Conservation (phyloP, 1,140 invertebrate genomes). For the Anadara kagoshimensis region DNA sequence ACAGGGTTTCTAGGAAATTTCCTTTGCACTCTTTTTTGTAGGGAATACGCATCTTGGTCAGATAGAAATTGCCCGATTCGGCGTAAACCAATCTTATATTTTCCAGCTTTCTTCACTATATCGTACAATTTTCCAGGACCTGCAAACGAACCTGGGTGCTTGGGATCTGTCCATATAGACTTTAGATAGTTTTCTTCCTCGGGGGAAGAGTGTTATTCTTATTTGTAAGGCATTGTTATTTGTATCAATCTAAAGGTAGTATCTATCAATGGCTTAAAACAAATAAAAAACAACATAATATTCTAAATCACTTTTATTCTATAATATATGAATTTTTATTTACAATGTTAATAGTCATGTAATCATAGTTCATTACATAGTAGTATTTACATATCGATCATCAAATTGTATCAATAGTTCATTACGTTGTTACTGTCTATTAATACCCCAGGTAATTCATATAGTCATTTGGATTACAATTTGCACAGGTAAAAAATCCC, state of each 20-base stretch:
- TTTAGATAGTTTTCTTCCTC: constrained; percentile 11
- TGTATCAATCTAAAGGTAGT: no score
- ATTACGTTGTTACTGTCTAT: background rate
- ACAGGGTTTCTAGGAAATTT: constrained; percentile 25
- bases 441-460: background rate
- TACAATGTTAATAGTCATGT: no score
- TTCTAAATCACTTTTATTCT: no score
- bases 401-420: no score
- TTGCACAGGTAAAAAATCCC: constrained; percentile 2
- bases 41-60: constrained; percentile 10
- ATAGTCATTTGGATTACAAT: constrained; percentile 1
- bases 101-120: constrained; percentile 10
- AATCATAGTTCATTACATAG: no score
- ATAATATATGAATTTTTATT: no score
- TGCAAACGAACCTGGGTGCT: background rate
- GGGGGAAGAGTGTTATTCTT: background rate
- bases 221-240: no score
- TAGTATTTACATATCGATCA: no score
- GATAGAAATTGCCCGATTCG: constrained; percentile 19
- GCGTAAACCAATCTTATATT: constrained; percentile 15
- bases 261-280: no score
- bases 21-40: constrained; percentile 24
- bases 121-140: constrained; percentile 11
- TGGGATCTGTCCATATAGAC: constrained; percentile 9
- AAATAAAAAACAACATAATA: no score